Base-by-base conservation (phyloP, 2,113 vertebrate species). In the Labrus mixtus region DNA sequence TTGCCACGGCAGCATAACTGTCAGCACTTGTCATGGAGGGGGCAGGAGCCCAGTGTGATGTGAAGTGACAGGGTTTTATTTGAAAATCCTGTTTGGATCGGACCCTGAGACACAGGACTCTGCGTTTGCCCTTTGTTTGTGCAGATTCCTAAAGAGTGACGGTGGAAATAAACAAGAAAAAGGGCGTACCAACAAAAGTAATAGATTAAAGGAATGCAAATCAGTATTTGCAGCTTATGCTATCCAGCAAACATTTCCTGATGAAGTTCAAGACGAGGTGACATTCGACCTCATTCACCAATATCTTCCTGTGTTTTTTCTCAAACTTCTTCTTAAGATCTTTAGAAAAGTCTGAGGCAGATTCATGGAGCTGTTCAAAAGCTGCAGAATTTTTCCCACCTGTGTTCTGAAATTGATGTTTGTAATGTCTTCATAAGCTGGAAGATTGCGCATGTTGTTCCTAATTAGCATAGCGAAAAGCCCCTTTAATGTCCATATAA, bases 1-100 rank as follows among this genome's bases (percentile, higher is more conserved):
- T 92, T 94, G 91, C 94, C 84, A 86, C 85, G 45, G 86, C 91
- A 92, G 93, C 93, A 94, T 81, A 93, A 91, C 93, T 94, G 93
- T 93, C 93, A 92, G 85, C 79, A 46, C 89, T 90, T 87, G 88
- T 93, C 92, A 91, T 50, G 41, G 65, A 82, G 85, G 82, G 46
- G 88, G 81, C 59, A 66, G 74, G 58, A 79, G 84, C 74, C 87
- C 64, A n/a, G 29, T 55, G 82, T 92, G 91, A 93, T 90, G 81
- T 45, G 73, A 89, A 84, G 88, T 93, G 94, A 94, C 91, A 92
- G 93, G 90, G 88, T 91, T 91, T 91, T 89, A 93, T 94, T 93
- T 93, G 87, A 91, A 87, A 93, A 92, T 84, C 88, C 90, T 19
- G 65, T 90, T 90, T 78, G 64, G 84, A 87, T 86, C 51, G 87